Conservation (phyloP, 2,797 vertebrate genomes). For the Heterohyrax brucei region DNA sequence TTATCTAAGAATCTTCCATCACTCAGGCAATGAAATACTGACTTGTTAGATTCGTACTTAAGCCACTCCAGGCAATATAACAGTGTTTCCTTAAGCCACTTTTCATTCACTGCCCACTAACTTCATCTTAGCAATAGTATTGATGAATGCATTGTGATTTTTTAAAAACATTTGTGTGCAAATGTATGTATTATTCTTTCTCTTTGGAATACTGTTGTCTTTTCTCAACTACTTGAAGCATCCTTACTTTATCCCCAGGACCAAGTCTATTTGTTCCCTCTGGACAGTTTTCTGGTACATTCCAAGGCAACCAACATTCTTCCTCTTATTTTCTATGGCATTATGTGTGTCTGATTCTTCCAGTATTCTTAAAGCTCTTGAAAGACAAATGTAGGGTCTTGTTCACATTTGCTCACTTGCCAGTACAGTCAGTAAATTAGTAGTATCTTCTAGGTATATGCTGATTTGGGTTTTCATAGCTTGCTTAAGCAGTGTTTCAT, state of each 20-base stretch:
- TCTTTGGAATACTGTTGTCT: background rate
- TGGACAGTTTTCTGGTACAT: background rate
- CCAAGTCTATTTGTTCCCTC: background rate
- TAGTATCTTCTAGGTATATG: background rate
- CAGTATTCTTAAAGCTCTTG: background rate
- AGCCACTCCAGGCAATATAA: background rate
- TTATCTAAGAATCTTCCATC: background rate
- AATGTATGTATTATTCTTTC: background rate
- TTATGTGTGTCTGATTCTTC: background rate
- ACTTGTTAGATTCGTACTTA: background rate
- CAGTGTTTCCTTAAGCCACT: background rate
- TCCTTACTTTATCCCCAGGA: background rate
- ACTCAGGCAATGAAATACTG: background rate
- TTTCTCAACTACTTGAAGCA: background rate
- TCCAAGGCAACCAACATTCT: background rate
- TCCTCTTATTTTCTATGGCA: background rate
- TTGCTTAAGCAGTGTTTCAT: constrained; percentile 17
- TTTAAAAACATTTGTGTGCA: background rate
- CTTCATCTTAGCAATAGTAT: background rate
- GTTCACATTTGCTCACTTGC: background rate
- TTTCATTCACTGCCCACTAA: background rate
- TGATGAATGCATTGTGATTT: background rate
- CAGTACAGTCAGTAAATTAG: background rate
- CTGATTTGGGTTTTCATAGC: constrained; percentile 15
- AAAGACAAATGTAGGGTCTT: background rate